These are phyloP conservation scores for Bufo gargarizans DNA, from an alignment of 2,113 vertebrate species.

Conservation along the genomic window DNA sequence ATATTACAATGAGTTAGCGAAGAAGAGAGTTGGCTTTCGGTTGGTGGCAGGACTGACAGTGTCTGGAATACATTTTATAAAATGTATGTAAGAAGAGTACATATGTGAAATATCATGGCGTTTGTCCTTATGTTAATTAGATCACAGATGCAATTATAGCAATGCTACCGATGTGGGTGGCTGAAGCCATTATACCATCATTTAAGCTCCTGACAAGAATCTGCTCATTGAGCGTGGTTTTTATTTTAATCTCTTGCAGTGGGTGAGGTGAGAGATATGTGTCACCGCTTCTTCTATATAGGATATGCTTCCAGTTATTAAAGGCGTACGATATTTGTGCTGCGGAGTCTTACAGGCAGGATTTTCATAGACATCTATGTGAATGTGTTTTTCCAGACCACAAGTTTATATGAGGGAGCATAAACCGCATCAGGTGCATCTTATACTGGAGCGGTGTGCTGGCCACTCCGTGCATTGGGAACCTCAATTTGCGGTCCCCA, in stretches of 20 bases:
- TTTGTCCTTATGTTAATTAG: conserved; percentile 17
- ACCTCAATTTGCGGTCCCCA: too few relatives aligned
- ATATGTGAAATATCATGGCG: conserved; percentile 13
- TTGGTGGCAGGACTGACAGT: neutral
- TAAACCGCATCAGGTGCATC: too few relatives aligned
- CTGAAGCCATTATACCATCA: conserved; percentile 47
- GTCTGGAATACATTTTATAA: neutral
- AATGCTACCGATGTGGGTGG: conserved; percentile 48
- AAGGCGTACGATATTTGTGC: neutral
- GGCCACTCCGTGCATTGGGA: too few relatives aligned
- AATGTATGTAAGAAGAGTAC: neutral
- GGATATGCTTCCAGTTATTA: conserved; percentile 7
- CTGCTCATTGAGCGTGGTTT: conserved; percentile 43
- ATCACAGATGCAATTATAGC: conserved; percentile 43
- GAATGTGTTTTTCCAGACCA: too few relatives aligned
- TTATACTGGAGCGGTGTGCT: too few relatives aligned
- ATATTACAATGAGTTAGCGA: too few relatives aligned
- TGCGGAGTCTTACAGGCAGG: neutral
- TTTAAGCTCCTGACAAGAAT: conserved; percentile 48
- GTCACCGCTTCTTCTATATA: conserved; percentile 42
- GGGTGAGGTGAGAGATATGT: conserved; percentile 57
- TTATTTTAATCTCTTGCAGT: conserved; percentile 54
- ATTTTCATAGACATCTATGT: too few relatives aligned
- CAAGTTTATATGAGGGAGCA: too few relatives aligned
- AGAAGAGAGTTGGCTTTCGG: neutral